Evolutionary conservation across 2,888 invertebrate genomes (phyloP), one percentile per base, ranked within the genome.

Genomic region (Caenorhabditis sp.): DNA sequence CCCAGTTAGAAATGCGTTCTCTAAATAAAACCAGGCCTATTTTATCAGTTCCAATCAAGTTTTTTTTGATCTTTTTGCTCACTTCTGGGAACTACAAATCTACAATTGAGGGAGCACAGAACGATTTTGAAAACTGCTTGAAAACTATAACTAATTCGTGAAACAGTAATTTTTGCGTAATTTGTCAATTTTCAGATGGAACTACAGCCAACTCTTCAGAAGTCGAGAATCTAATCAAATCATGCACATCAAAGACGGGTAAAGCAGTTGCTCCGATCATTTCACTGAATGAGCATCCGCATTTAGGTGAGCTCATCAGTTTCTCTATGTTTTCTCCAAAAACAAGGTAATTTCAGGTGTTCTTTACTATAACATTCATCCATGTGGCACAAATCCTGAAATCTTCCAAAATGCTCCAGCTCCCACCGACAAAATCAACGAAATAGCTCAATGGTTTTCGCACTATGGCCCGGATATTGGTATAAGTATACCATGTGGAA

Each of bases 361-460:
- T 26, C 77, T 84, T 27, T 85, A 82, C 72, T 85, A 80, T 63
- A 84, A 85, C 63, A 67, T 85, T 14, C 85, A 85, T 68, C 85
- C 85, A 1, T 85, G 85, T 67, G 72, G 78, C 50, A 85, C 83
- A 1, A 61, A 43, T 43, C 43, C 14, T 14, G 43, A 43, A 43
- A 43, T 43, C 43, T 43, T 43, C 43, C 3, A 7, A 43, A 17
- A 5, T 14, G 12, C 43, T 14, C 14, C 43, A 66, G 43, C 49
- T 38, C 17, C 27, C 4, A 66, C 25, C 59, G 25, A n/a, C 25
- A 27, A 58, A 67, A 62, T 60, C 21, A 21, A 31, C 31, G 31
- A 31, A 31, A 31, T 31, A 31, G 43, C 43, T 14, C 43, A 43
- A 62, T 81, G 82, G 82, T 63, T 82, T 43, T 76, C 77, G 17